Evolutionary conservation across 2,113 vertebrate genomes (phyloP), one percentile per base, ranked within the genome.

Genomic region (Actenoides lindsayi): DNA sequence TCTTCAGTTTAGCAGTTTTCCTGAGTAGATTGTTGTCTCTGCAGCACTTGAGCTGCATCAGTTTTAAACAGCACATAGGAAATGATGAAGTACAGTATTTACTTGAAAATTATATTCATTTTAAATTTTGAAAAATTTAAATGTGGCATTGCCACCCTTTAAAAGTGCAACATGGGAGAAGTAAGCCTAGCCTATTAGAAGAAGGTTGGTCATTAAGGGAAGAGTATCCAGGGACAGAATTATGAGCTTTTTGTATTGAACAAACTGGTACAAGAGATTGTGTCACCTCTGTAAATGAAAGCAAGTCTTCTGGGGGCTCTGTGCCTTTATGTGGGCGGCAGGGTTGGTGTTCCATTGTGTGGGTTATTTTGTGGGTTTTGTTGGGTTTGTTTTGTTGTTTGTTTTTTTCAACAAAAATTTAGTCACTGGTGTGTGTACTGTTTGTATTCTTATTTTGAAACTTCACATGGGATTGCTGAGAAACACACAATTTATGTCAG

Each of bases 241-340:
- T 33, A 37, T 0, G 0, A 63, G 35, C 1, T 24, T 60, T 77
- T 89, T 57, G 33, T 73, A 0, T 73, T 73, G 76, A 8, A 37
- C 60, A 65, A 67, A 41, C 10, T 62, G 39, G 8, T 39, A 7
- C 30, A 11, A 18, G 37, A 56, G 41, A 18, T 76, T 46, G 10
- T 71, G 9, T 85, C 48, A n/a, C 19, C 16, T 89, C 50, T 63
- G 16, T 74, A 63, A 39, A 59, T 53, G 44, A 42, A 35, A 85
- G 1, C 0, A 3, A 54, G 8, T 59, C 5, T 30, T 71, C 9
- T 0, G 3, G 11, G 25, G 13, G 1, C 19, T 64, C 53, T 53
- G 6, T 48, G 16, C 64, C 57, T 57, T 46, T 37, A 5, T 11
- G 12, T 46, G 27, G 5, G 24, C 35, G 21, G 14, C 51, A 39